Base-by-base conservation (phyloP, 2,113 vertebrate genomes). In the Rhinogobius similis region DNA sequence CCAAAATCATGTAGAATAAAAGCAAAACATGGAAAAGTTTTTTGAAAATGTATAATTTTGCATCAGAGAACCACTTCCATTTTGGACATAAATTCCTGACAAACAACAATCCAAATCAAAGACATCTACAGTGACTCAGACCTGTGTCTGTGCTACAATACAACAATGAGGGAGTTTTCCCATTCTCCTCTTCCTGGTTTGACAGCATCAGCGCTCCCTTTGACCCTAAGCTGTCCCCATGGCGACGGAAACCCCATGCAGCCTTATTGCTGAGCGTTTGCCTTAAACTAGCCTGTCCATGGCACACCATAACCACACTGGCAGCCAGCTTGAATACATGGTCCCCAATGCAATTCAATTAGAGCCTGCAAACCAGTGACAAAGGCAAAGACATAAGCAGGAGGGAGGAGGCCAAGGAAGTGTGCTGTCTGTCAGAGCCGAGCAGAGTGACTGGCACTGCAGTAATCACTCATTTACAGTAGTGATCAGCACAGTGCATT, bases 401-500 rank as follows among this genome's bases (percentile, higher is more conserved):
- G 78, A 38, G 79, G 82, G 80, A 76, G 86, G 69, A 82, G 69
- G 77, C 70, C 64, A 65, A 66, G 81, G 68, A 78, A 68, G 72
- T 53, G 67, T 27, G 76, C 73, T 88, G 79, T 83, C 88, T 86
- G 77, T 88, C 83, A 84, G 70, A 70, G 72, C 68, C 67, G 72
- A 48, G 50, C 74, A 71, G 72, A 88, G 75, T 82, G 85, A 88
- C 86, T 87, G 85, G 73, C 79, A 73, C 77, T 67, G 84, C 70
- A 81, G 82, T 89, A 89, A 91, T 91, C 86, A 89, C 26, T 90
- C 86, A 89, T 87, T 90, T 92, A 91, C 75, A 91, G 78, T 88
- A 86, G 80, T 84, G 88, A 88, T 79, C 88, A 65, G 85, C 72
- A 67, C 38, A 64, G 79, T 77, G 81, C 69, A 80, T 82, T 82